phyloP scores from a whole-genome alignment of 2,113 vertebrate species.

The Cheirogaleus medius region DNA sequence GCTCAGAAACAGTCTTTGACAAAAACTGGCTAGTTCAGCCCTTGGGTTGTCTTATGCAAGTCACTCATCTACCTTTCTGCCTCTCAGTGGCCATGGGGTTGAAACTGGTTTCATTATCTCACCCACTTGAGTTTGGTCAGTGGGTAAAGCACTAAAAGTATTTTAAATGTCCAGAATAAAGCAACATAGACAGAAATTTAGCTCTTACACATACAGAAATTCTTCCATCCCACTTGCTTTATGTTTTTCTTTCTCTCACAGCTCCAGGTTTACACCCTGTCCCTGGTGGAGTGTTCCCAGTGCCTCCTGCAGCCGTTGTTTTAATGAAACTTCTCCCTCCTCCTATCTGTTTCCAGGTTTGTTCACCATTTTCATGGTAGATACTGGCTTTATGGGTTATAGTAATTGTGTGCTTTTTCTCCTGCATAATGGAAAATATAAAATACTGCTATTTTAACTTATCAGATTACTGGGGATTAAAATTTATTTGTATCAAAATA shows the following conservation, averaged over 20 bases:
- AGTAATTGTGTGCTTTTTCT: background rate
- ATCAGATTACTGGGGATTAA: background rate
- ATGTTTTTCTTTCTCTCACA: constrained; percentile 71
- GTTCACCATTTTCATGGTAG: constrained; percentile 73
- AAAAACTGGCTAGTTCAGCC: background rate
- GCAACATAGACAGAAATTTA: background rate
- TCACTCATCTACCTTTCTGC: constrained; percentile 8
- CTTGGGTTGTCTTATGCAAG: background rate
- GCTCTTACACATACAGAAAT: background rate
- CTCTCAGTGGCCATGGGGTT: background rate
- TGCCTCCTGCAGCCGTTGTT: constrained; percentile 95
- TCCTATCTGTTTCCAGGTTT: constrained; percentile 95
- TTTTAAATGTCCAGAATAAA: background rate
- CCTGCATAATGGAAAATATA: background rate
- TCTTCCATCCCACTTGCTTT: background rate
- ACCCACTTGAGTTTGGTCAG: background rate
- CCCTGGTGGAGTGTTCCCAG: constrained; percentile 97
- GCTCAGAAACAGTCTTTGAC: constrained; percentile 5
- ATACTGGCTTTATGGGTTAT: background rate
- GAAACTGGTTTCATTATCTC: background rate
- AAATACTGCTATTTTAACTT: background rate
- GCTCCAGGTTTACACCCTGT: constrained; percentile 98
- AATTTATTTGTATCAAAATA: constrained; percentile 73
- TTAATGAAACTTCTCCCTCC: constrained; percentile 99
- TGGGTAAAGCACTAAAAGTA: background rate